Conservation (phyloP, 2,113 vertebrate genomes). For the Perca flavescens region DNA sequence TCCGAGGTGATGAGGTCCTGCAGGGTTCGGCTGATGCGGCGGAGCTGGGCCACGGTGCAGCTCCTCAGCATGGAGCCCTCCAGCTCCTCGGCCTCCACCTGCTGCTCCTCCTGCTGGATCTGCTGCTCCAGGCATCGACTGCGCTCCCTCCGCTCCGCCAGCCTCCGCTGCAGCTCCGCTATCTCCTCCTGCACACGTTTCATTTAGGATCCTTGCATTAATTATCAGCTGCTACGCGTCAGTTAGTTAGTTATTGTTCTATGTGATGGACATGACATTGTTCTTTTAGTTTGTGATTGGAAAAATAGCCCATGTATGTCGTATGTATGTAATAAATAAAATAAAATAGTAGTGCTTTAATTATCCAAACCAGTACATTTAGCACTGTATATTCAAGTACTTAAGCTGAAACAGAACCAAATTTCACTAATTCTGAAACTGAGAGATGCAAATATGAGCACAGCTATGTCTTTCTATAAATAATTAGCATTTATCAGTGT, state of each 20-base stretch:
- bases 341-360: background rate
- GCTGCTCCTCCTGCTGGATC: conserved; percentile 83
- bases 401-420: background rate
- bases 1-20: conserved; percentile 84
- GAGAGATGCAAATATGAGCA: background rate
- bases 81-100: conserved; percentile 80
- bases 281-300: background rate
- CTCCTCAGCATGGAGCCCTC: conserved; percentile 81
- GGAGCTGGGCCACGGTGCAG: conserved; percentile 83
- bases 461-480: background rate
- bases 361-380: background rate
- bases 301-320: background rate
- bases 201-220: background rate
- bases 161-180: conserved; percentile 82
- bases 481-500: background rate
- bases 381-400: background rate
- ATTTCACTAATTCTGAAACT: background rate
- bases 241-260: background rate
- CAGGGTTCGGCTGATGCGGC: conserved; percentile 83
- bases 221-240: background rate
- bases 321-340: background rate
- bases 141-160: conserved; percentile 83
- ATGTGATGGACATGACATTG: background rate
- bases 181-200: conserved; percentile 86
- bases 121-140: conserved; percentile 83